These are phyloP conservation scores for Callipepla squamata DNA, from an alignment of 2,113 vertebrate genomes.

Conservation along the genomic window DNA sequence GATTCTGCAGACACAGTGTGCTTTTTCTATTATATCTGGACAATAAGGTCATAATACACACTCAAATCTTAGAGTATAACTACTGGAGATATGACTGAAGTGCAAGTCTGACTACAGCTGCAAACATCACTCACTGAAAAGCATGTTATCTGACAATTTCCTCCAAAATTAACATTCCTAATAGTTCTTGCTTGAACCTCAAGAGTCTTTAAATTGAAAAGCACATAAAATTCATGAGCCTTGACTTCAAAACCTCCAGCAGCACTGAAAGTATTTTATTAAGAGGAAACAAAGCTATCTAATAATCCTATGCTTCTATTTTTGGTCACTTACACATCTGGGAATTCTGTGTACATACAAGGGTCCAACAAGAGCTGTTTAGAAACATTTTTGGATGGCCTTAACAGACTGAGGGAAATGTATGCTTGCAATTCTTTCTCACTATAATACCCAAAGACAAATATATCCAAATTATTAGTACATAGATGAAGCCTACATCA, in stretches of 20 bases:
- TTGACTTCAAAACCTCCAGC: constrained; percentile 10
- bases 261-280: constrained; percentile 28
- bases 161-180: constrained; percentile 39
- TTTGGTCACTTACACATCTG: not conserved
- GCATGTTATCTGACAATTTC: not conserved
- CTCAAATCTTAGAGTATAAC: not conserved
- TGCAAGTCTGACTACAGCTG: not conserved
- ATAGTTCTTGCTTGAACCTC: constrained; percentile 17
- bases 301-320: not conserved
- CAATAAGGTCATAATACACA: not conserved
- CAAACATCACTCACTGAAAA: not conserved
- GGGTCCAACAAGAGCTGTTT: not conserved
- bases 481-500: not conserved
- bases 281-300: constrained; percentile 39
- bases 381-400: constrained; percentile 6
- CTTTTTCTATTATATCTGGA: not conserved
- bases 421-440: not conserved
- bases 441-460: not conserved
- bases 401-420: not conserved
- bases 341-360: not conserved
- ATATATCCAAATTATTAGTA: constrained; percentile 33
- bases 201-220: not conserved
- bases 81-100: not conserved
- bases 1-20: not conserved
- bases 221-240: constrained; percentile 23